Evolutionary conservation across 2,113 vertebrate species (phyloP), one percentile per base, ranked within the genome.

Genomic region (Onychostoma macrolepis): DNA sequence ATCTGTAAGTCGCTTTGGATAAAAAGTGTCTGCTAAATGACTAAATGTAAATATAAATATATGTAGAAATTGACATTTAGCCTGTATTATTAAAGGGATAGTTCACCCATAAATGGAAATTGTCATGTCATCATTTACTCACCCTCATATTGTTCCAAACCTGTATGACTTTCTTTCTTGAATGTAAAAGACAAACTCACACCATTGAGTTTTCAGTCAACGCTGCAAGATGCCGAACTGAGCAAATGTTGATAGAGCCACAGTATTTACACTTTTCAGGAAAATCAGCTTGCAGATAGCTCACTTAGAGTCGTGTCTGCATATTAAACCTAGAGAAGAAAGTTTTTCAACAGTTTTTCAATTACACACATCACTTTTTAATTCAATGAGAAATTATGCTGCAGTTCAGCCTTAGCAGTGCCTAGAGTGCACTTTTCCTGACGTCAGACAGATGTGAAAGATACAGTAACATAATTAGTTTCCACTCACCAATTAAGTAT

Each of bases 401-500:
- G 48, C 50, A 33, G 10, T n/a, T 61, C 33, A 63, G 21, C 6
- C 24, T 61, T 63, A 43, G n/a, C 13, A 3, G 80, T 21, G 58
- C 58, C 24, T 21, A 2, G 58, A 65, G 13, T 81, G 80, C 38
- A 65, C n/a, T 65, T 19, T 4, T 15, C 36, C 56, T 67, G 58
- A 67, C 15, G 9, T 82, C n/a, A 82, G 13, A 21, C 4, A 67
- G 58, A 82, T 81, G 11, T 82, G 80, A 65, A 41, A 82, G 80
- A 82, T 81, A 82, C 28, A 38, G 61, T 80, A 63, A 80, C 28
- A 43, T 43, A 61, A 82, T 82, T 82, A 82, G 41, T 45, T 28
- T 82, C 81, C 81, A 83, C 63, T 71, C 43, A 53, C 43, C 63
- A 83, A 83, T 82, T 45, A 82, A 82, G 8, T 19, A 67, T 65